Evolutionary conservation across 1,140 invertebrate species (phyloP), one percentile per base, ranked within the genome.

Genomic region (Drosophila lini): DNA sequence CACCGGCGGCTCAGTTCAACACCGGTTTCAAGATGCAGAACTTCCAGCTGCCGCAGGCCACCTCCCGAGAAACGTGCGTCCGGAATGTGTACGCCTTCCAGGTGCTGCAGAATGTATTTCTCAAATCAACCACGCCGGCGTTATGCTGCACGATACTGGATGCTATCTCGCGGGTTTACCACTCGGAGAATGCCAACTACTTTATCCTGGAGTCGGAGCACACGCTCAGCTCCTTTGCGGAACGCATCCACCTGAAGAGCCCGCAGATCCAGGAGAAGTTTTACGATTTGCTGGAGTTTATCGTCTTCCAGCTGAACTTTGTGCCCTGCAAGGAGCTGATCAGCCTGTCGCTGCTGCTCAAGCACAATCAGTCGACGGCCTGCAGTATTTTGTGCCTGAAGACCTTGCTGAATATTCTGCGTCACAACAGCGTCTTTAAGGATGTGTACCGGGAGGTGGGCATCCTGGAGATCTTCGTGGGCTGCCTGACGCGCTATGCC

Each of bases 281-380:
- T 91, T 99, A 99, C 93, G 97, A 98, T 92, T 92, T 99, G 31
- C 90, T 99, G 31, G 98, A 99, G 93, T 99, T 98, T 92, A 96
- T 99, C 65, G 97, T 99, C 15, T 98, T 98, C 93, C 97, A 99
- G 92, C 93, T 99, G 81, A 99, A 98, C 92, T 99, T 99, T 94
- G 98, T 99, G 71, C 99, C 99, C 60, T 99, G 98, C 93, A 99
- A 99, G 94, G 99, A 99, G 94, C 94, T 99, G 58, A 99, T 99
- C 91, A 98, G 98, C 42, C 94, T 99, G 38, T 99, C 98, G 69
- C 95, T 99, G 81, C 94, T 99, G 78, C 93, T 99, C 31, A 98
- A 98, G 93, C 95, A 96, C 28, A 96, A 96, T 91, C 94, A 95
- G 84, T 96, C 96, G 10, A 94, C 95, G 44, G 93, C 93, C 63